Percentiles rank a stretch among this genome's conserved stretches.
Conservation (phyloP, 2,113 vertebrate genomes). For the Xiphophorus hellerii region DNA sequence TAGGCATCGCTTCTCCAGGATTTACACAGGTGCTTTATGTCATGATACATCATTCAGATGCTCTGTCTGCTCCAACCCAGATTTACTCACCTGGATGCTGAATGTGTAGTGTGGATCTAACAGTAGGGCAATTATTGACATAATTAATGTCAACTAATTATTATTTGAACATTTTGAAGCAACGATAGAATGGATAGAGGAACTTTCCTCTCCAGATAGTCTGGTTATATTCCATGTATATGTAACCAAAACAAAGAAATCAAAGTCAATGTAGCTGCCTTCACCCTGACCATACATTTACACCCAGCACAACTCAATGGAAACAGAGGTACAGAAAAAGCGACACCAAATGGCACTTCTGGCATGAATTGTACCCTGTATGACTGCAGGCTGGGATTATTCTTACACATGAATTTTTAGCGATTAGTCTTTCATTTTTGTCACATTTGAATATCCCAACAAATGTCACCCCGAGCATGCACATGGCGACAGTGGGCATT, state of each 20-base stretch:
- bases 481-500: background rate
- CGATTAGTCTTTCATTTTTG: background rate
- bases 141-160: too few relatives aligned
- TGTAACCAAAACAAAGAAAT: background rate
- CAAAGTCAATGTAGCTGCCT: background rate
- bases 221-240: background rate
- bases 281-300: too few relatives aligned
- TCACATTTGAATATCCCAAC: background rate
- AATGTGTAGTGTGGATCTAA: background rate
- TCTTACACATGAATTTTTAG: background rate
- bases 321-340: too few relatives aligned
- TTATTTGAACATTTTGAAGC: too few relatives aligned
- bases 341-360: too few relatives aligned
- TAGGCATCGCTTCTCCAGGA: too few relatives aligned
- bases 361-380: too few relatives aligned
- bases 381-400: background rate
- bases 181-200: background rate
- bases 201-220: background rate
- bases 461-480: background rate
- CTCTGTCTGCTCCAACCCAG: too few relatives aligned
- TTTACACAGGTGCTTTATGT: too few relatives aligned
- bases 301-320: too few relatives aligned
- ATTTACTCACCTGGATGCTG: background rate
- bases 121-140: background rate
- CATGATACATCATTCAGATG: too few relatives aligned